Conservation (phyloP, 2,888 invertebrate species). For the Alsophila aescularia region DNA sequence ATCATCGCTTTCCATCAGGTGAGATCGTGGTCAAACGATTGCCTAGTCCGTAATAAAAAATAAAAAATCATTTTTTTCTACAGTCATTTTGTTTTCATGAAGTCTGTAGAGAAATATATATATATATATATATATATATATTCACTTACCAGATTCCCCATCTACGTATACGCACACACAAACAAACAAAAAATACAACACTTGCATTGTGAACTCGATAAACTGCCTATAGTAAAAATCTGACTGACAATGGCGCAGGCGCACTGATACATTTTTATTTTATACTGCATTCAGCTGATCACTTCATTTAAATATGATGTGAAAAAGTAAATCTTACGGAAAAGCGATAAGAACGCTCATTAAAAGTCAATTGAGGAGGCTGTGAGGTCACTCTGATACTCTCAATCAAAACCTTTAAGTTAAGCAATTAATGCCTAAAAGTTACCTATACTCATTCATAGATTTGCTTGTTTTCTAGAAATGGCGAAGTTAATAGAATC, state of each 20-base stretch:
- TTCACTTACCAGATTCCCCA: constrained; percentile 30
- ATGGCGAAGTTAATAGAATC: no score
- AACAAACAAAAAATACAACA: constrained; percentile 28
- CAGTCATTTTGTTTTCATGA: no score
- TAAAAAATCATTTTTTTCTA: no score
- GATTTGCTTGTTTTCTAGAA: no score
- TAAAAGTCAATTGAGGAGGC: background rate
- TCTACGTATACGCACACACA: constrained; percentile 28
- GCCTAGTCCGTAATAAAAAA: no score
- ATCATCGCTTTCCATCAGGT: no score
- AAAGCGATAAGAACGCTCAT: background rate
- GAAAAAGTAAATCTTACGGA: background rate
- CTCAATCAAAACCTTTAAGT: no score
- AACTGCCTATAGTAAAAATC: constrained; percentile 21
- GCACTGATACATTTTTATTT: constrained; percentile 22
- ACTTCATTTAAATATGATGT: background rate
- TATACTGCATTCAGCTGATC: constrained; percentile 26
- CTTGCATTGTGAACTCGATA: constrained; percentile 25
- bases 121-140: no score
- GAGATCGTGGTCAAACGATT: no score
- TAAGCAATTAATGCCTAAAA: no score
- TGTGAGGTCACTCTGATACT: background rate
- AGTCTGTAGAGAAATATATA: no score
- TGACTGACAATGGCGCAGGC: constrained; percentile 14
- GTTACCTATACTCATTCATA: no score